These are phyloP conservation scores for Hafferia zeledoni DNA, from an alignment of 2,797 vertebrate species.

Conservation along the genomic window DNA sequence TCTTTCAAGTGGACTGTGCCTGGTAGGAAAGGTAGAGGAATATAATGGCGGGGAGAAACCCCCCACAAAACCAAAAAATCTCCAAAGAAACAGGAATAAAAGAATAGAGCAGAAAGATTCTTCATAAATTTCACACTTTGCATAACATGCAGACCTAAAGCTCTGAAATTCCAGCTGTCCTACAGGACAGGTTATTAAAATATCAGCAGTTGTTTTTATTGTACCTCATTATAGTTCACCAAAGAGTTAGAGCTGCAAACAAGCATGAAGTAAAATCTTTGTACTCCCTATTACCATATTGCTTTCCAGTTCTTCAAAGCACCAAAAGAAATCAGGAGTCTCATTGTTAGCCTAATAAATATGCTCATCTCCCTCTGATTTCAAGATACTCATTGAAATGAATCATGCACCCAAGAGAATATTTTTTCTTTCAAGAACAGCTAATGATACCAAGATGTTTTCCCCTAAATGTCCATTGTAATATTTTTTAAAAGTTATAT, in stretches of 20 bases:
- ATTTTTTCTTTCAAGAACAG: background rate
- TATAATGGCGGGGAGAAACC: background rate
- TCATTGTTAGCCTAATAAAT: background rate
- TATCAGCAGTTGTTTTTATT: background rate
- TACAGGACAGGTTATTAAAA: conserved; percentile 14
- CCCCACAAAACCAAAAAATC: too few relatives aligned
- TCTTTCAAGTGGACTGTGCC: background rate
- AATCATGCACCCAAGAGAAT: background rate
- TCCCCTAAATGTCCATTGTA: background rate
- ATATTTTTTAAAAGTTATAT: background rate
- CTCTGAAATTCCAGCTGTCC: conserved; percentile 2
- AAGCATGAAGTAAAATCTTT: background rate
- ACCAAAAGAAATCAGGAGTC: background rate
- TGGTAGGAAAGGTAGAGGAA: background rate
- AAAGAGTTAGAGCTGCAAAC: background rate
- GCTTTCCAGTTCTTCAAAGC: conserved; percentile 17
- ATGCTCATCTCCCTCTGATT: background rate
- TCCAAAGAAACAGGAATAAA: background rate
- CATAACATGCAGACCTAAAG: background rate
- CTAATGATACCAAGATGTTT: background rate
- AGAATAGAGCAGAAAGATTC: background rate
- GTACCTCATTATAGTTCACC: background rate
- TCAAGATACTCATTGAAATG: background rate
- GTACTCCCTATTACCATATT: background rate
- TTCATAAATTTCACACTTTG: background rate